Percentiles rank a stretch among this genome's conserved stretches.
phyloP scores from a whole-genome alignment of 1,140 invertebrate species.

The Coelopa frigida region DNA sequence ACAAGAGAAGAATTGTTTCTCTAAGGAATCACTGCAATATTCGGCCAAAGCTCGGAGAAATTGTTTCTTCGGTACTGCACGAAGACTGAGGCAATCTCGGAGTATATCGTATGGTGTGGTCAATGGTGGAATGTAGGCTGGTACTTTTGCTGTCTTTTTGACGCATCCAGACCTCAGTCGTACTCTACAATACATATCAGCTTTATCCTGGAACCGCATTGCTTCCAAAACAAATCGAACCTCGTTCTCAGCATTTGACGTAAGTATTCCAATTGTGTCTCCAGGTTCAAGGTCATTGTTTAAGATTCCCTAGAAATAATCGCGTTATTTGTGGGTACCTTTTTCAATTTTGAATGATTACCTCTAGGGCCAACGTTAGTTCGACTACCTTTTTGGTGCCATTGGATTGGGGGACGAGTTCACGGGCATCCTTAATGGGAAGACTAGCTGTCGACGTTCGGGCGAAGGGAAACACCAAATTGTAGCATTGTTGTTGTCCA shows the following conservation, averaged over 20 bases:
- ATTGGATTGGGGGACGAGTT: slow-evolving; percentile 19
- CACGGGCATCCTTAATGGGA: slow-evolving; percentile 12
- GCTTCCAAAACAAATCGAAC: slow-evolving; percentile 21
- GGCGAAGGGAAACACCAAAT: slow-evolving; percentile 27
- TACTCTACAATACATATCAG: slow-evolving; percentile 20
- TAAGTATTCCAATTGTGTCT: slow-evolving; percentile 33
- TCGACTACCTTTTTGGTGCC: slow-evolving; percentile 27
- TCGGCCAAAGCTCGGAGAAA: slow-evolving; percentile 25
- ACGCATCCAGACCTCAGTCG: slow-evolving; percentile 15
- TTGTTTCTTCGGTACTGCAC: slow-evolving; percentile 43
- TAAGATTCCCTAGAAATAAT: neutral
- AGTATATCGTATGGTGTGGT: slow-evolving; percentile 37
- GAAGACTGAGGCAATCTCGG: slow-evolving; percentile 38
- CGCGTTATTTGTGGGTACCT: neutral
- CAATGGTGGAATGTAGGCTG: slow-evolving; percentile 36
- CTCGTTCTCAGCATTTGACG: slow-evolving; percentile 16
- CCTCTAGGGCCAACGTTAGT: slow-evolving; percentile 17
- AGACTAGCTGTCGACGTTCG: slow-evolving; percentile 14
- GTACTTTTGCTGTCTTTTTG: slow-evolving; percentile 33
- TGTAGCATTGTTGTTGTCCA: slow-evolving; percentile 22
- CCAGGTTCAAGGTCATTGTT: slow-evolving; percentile 22
- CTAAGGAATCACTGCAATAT: slow-evolving; percentile 18
- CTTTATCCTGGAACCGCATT: slow-evolving; percentile 16
- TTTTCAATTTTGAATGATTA: neutral
- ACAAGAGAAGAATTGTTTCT: slow-evolving; percentile 22